Evolutionary conservation across 2,888 invertebrate genomes (phyloP).

Genomic region (Bruchidius siliquastri): DNA sequence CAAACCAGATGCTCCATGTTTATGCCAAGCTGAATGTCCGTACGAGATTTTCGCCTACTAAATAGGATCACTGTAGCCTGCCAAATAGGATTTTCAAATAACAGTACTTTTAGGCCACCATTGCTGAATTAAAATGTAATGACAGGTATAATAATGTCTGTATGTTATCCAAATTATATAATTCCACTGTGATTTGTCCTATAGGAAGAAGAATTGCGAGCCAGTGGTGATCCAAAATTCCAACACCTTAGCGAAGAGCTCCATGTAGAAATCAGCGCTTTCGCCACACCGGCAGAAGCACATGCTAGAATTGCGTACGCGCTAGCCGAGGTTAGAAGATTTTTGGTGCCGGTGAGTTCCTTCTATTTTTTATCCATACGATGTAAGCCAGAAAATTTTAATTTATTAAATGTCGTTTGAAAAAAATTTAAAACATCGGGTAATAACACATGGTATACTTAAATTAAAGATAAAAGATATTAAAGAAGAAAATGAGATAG

Average conservation of each 20-base stretch:
- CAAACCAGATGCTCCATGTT: not conserved
- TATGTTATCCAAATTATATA: too few species aligned
- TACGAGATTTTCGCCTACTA: not conserved
- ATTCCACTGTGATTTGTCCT: not conserved
- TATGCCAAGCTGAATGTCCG: not conserved
- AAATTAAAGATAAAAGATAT: too few species aligned
- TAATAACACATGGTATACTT: too few species aligned
- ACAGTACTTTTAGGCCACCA: too few species aligned
- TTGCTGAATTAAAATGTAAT: too few species aligned
- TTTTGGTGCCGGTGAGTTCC: conserved; percentile 46
- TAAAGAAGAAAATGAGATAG: too few species aligned
- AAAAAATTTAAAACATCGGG: too few species aligned
- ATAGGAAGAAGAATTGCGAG: conserved; percentile 83
- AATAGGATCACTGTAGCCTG: too few species aligned
- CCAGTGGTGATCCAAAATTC: conserved; percentile 71
- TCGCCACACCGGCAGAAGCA: conserved; percentile 86
- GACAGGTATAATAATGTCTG: too few species aligned
- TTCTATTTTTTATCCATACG: conserved; percentile 1
- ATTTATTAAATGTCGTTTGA: too few species aligned
- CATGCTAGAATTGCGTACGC: conserved; percentile 82
- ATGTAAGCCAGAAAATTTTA: conserved; percentile 51
- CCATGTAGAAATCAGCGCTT: conserved; percentile 88
- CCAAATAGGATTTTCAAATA: too few species aligned
- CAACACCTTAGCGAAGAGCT: conserved; percentile 82
- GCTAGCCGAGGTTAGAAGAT: conserved; percentile 72